phyloP scores from a whole-genome alignment of 2,797 vertebrate species.

The Pantherophis vulpinus region DNA sequence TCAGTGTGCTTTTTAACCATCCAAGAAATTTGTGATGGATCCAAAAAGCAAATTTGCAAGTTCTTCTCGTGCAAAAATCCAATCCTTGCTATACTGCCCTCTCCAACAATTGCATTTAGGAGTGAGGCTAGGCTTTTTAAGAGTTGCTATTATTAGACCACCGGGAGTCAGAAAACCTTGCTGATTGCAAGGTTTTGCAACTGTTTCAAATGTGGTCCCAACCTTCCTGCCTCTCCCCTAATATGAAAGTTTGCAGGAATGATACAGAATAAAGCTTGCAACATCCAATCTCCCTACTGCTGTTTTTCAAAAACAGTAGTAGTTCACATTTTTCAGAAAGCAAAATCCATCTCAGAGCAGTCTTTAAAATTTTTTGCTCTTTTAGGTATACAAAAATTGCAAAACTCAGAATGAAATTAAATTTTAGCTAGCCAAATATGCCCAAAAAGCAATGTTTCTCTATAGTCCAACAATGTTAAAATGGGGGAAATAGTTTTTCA shows the following conservation, averaged over 20 bases:
- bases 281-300: not conserved
- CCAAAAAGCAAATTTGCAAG: not conserved
- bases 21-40: not conserved
- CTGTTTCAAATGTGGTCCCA: not conserved
- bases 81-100: not conserved
- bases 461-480: not conserved
- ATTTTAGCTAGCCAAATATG: not conserved
- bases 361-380: not conserved
- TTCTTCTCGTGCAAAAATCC: not conserved
- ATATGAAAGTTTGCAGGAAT: not conserved
- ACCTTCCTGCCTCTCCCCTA: not conserved
- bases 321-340: not conserved
- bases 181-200: not conserved
- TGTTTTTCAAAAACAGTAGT: not conserved
- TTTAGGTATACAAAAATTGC: not conserved
- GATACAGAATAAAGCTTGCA: not conserved
- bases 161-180: not conserved
- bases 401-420: not conserved
- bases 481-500: not conserved
- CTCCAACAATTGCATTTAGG: not conserved
- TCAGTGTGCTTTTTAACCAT: not conserved
- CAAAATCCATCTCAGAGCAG: not conserved
- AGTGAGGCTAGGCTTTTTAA: not conserved
- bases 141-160: not conserved
- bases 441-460: not conserved